These are phyloP conservation scores for Drosophila pseudoananassae DNA, from an alignment of 1,140 invertebrate species.

Conservation along the genomic window DNA sequence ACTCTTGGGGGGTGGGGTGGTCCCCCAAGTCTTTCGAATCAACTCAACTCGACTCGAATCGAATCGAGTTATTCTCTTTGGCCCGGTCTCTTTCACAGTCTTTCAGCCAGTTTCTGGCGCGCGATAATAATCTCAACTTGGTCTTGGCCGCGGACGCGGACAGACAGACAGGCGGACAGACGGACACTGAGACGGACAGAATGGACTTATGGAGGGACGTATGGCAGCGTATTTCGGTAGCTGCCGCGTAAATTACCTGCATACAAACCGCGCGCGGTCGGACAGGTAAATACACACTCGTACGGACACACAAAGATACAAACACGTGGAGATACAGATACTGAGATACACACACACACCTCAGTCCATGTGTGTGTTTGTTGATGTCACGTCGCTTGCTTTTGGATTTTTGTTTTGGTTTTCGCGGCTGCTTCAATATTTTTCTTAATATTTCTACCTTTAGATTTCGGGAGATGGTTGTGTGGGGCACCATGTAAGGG, in stretches of 20 bases:
- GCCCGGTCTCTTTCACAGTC: conserved; percentile 33
- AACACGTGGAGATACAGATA: conserved; percentile 34
- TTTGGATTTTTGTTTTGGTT: conserved; percentile 62
- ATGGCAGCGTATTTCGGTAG: conserved; percentile 83
- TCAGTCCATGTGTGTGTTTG: conserved; percentile 21
- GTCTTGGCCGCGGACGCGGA: conserved; percentile 48
- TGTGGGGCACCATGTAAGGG: too few relatives aligned
- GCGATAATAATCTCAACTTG: conserved; percentile 79
- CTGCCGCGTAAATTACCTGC: conserved; percentile 84
- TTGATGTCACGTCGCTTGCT: conserved; percentile 77
- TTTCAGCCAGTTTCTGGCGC: conserved; percentile 77
- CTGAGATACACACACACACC: conserved; percentile 14
- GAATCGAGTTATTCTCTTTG: conserved; percentile 29
- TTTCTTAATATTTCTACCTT: conserved; percentile 46
- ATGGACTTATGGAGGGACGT: conserved; percentile 18
- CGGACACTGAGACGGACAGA: background rate
- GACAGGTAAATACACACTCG: conserved; percentile 69
- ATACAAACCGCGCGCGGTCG: conserved; percentile 65
- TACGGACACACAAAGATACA: conserved; percentile 12
- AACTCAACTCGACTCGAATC: conserved; percentile 49
- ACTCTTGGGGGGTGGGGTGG: background rate
- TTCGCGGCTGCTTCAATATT: conserved; percentile 53
- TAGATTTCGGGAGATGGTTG: background rate
- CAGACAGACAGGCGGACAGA: conserved; percentile 10
- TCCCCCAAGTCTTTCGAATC: conserved; percentile 35